These are phyloP conservation scores for Cliona cf. orientalis DNA, from an alignment of 37 sponge, comb jelly and placozoan species.

Conservation along the genomic window DNA sequence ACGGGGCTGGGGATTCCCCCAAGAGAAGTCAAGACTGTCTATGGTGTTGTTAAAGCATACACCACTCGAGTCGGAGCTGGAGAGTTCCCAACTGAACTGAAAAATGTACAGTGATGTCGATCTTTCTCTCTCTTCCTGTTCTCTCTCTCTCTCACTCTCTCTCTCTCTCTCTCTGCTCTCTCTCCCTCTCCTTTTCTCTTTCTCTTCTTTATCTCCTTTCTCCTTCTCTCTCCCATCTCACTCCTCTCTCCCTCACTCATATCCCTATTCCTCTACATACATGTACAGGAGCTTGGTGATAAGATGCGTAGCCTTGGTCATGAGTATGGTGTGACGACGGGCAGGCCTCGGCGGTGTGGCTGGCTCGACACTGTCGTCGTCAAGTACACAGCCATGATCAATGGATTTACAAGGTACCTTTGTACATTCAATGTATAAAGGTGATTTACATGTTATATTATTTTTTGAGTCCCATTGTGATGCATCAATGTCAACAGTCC, in stretches of 20 bases:
- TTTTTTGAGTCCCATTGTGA: neutral
- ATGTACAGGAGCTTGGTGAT: conserved; percentile 80
- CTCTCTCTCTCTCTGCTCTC: neutral
- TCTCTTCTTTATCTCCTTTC: neutral
- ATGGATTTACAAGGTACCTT: conserved; percentile 83
- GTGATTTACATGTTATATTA: neutral
- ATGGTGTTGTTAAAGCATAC: conserved; percentile 98
- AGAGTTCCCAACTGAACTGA: conserved; percentile 92
- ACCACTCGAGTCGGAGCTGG: conserved; percentile 96
- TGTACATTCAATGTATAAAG: neutral
- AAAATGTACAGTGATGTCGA: conserved; percentile 50
- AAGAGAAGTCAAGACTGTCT: conserved; percentile 41
- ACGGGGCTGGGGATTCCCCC: conserved; percentile 98
- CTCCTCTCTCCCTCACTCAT: neutral
- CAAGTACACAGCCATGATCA: conserved; percentile 86
- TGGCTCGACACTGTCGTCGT: conserved; percentile 97
- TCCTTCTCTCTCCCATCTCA: neutral
- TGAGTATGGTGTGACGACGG: conserved; percentile 98
- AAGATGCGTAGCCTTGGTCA: conserved; percentile 79
- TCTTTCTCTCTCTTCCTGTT: neutral
- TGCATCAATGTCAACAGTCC: neutral
- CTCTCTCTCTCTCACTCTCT: neutral
- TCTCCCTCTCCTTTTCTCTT: neutral
- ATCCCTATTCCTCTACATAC: neutral
- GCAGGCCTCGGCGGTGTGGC: conserved; percentile 93